These are phyloP conservation scores for Trissonchulus latispiculum DNA, from an alignment of 2,888 invertebrate species.

Conservation along the genomic window DNA sequence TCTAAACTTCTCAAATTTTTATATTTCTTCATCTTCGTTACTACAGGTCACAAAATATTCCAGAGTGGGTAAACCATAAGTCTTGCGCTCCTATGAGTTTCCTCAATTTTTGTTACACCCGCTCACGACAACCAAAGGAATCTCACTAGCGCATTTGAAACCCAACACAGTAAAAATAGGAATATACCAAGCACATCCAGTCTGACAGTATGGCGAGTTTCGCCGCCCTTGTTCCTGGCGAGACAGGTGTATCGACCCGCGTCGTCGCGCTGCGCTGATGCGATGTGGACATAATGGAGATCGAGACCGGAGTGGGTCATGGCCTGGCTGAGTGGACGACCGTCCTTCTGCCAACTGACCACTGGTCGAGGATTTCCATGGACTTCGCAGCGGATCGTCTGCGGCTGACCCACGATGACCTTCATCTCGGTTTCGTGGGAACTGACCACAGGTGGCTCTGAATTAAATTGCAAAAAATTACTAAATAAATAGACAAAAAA, in stretches of 20 bases:
- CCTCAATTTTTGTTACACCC: too few species aligned
- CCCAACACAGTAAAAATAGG: background rate
- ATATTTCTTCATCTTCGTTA: too few species aligned
- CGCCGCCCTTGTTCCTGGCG: slow-evolving; percentile 53
- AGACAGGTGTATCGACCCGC: slow-evolving; percentile 55
- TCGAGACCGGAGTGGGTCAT: slow-evolving; percentile 25
- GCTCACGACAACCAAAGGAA: too few species aligned
- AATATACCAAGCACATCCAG: slow-evolving; percentile 54
- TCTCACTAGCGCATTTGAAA: too few species aligned
- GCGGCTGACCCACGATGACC: slow-evolving; percentile 42
- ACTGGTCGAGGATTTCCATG: slow-evolving; percentile 45
- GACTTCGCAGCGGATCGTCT: slow-evolving; percentile 47
- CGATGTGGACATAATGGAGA: slow-evolving; percentile 34
- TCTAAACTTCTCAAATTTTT: too few species aligned
- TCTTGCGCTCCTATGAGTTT: too few species aligned
- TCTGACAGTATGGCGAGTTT: slow-evolving; percentile 49
- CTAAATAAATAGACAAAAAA: too few species aligned
- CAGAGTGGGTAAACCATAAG: too few species aligned
- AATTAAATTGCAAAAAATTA: too few species aligned
- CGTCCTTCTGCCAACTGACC: slow-evolving; percentile 51
- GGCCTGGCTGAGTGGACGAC: slow-evolving; percentile 46
- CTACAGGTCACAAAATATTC: too few species aligned
- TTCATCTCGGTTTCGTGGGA: slow-evolving; percentile 33
- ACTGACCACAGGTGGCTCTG: slow-evolving; percentile 34
- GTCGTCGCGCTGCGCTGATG: slow-evolving; percentile 41